Conservation (phyloP, 2,888 invertebrate genomes). For the Eustalomyia histrio region DNA sequence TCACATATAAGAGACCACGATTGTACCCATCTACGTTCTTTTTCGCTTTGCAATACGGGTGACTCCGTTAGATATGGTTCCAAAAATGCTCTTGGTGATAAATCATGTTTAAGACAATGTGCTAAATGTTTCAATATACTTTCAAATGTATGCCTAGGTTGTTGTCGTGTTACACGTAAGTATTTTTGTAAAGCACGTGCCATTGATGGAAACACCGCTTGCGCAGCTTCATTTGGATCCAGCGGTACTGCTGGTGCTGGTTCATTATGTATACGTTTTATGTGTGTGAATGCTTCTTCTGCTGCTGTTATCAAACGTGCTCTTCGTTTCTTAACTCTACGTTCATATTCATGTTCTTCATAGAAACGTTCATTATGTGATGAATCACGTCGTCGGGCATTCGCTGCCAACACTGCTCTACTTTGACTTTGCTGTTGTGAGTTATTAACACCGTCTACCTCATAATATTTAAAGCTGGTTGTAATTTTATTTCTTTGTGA, state of each 20-base stretch:
- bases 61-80: slow-evolving; percentile 94
- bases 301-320: slow-evolving; percentile 95
- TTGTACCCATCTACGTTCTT: slow-evolving; percentile 89
- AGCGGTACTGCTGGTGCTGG: slow-evolving; percentile 90
- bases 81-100: slow-evolving; percentile 96
- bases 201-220: slow-evolving; percentile 98
- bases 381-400: slow-evolving; percentile 91
- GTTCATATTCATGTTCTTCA: slow-evolving; percentile 97
- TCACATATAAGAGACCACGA: slow-evolving; percentile 98
- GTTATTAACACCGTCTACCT: slow-evolving; percentile 91
- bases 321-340: slow-evolving; percentile 93
- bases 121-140: slow-evolving; percentile 94
- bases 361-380: slow-evolving; percentile 98
- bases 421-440: slow-evolving; percentile 86
- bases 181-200: slow-evolving; percentile 98
- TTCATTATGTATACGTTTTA: slow-evolving; percentile 88
- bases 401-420: slow-evolving; percentile 85
- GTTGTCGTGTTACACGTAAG: slow-evolving; percentile 95
- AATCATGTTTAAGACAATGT: slow-evolving; percentile 94
- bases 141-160: slow-evolving; percentile 96
- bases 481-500: slow-evolving; percentile 86
- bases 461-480: slow-evolving; percentile 97
- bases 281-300: slow-evolving; percentile 99
- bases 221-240: slow-evolving; percentile 97
- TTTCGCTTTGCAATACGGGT: slow-evolving; percentile 91